Percentiles rank a stretch among this genome's conserved stretches.
phyloP scores from a whole-genome alignment of 1,140 invertebrate species.

The Mycetomoellerius zeteki region DNA sequence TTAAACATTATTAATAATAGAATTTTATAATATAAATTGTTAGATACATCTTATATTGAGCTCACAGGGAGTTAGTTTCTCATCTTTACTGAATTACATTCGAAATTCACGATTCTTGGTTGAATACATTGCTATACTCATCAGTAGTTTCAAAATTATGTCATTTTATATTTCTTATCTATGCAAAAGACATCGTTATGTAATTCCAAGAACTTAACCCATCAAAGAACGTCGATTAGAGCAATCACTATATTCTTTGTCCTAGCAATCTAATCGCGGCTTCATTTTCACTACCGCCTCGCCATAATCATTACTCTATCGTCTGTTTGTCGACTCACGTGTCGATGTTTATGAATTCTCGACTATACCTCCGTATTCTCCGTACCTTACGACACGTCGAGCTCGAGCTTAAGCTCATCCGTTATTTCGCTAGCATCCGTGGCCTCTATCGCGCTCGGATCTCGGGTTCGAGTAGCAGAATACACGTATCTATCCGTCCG shows the following conservation, averaged over 20 bases:
- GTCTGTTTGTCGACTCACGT: conserved; percentile 22
- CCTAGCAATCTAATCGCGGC: conserved; percentile 27
- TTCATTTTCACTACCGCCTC: not conserved
- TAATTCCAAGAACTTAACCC: conserved; percentile 20
- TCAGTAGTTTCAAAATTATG: not conserved
- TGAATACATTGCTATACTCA: not conserved
- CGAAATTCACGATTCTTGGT: not conserved
- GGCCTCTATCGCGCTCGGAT: conserved; percentile 39
- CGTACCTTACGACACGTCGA: conserved; percentile 13
- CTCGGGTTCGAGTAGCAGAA: conserved; percentile 43
- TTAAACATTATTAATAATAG: not conserved
- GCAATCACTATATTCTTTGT: conserved; percentile 50
- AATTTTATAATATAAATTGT: conserved; percentile 10
- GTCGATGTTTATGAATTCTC: conserved; percentile 39
- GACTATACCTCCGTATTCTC: not conserved
- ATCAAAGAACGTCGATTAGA: not conserved
- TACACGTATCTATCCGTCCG: conserved; percentile 43
- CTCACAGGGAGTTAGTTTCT: not conserved
- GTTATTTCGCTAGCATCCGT: conserved; percentile 38
- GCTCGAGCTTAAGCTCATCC: conserved; percentile 12
- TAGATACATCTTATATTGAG: not conserved
- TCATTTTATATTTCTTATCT: conserved; percentile 9
- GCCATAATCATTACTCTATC: conserved; percentile 29
- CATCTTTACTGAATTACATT: not conserved
- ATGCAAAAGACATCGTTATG: not conserved